phyloP scores from a whole-genome alignment of 2,113 vertebrate genomes.

The Eptesicus fuscus region DNA sequence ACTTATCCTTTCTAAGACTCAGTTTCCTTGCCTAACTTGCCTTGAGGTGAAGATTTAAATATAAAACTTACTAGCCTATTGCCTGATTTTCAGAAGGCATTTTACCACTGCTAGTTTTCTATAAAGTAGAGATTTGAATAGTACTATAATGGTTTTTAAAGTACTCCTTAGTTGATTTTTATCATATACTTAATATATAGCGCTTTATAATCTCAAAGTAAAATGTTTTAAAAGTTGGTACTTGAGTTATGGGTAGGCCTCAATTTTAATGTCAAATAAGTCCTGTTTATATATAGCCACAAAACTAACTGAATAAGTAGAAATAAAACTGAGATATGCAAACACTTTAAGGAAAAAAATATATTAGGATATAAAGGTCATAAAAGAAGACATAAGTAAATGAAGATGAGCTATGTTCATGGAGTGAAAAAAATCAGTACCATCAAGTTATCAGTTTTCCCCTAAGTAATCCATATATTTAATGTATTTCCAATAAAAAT shows the following conservation, averaged over 20 bases:
- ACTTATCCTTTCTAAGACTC: neutral
- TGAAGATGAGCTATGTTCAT: neutral
- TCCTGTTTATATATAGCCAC: neutral
- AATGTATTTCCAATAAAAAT: neutral
- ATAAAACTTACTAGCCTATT: neutral
- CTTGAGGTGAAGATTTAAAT: constrained; percentile 30
- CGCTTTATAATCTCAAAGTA: neutral
- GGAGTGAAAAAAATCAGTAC: neutral
- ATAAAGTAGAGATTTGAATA: neutral
- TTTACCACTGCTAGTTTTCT: neutral
- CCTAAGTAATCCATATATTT: neutral
- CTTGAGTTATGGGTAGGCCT: neutral
- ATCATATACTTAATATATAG: neutral
- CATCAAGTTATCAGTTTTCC: neutral
- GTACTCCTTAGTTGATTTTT: neutral
- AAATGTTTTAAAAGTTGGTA: constrained; percentile 26
- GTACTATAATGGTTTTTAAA: neutral
- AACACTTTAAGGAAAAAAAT: constrained; percentile 9
- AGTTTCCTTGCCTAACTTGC: neutral
- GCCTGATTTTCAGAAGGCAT: neutral
- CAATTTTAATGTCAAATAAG: neutral
- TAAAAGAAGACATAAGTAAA: neutral
- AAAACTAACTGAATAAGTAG: neutral
- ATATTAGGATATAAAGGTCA: neutral
- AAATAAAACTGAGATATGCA: neutral